Evolutionary conservation across 2,888 invertebrate species (phyloP).

Genomic region (Operophtera brumata): DNA sequence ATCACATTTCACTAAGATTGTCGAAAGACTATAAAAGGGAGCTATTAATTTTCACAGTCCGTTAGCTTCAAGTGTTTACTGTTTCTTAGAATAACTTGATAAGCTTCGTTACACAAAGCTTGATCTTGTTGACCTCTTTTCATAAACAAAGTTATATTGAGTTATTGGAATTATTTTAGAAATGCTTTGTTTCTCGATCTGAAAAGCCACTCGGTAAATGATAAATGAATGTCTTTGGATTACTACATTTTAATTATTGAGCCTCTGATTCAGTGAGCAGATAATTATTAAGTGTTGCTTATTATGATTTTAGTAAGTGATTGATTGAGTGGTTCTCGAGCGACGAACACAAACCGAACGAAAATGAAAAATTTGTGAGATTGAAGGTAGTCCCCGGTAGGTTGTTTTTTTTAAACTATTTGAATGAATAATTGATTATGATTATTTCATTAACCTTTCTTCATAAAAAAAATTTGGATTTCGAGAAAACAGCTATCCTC

Average conservation of each 20-base stretch:
- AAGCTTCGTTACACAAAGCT: conserved; percentile 19
- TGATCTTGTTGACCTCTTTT: conserved; percentile 8
- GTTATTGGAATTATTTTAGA: conserved; percentile 2
- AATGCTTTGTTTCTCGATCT: conserved; percentile 10
- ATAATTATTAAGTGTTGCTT: neutral
- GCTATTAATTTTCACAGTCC: conserved; percentile 27
- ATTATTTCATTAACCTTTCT: no score
- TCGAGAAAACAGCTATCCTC: no score
- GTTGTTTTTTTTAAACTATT: no score
- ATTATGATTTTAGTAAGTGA: neutral
- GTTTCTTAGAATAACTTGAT: conserved; percentile 25
- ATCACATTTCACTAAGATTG: conserved; percentile 2
- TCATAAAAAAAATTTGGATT: no score
- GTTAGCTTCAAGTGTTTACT: conserved; percentile 26
- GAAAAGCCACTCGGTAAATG: conserved; percentile 12
- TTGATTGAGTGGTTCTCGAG: no score
- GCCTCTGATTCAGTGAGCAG: conserved; percentile 7
- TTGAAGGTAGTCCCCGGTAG: no score
- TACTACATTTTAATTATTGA: conserved; percentile 6
- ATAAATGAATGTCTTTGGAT: conserved; percentile 12
- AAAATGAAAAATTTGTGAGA: no score
- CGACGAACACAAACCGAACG: no score
- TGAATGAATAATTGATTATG: no score
- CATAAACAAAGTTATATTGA: conserved; percentile 12
- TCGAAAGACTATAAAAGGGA: conserved; percentile 4